These are phyloP conservation scores for Pteronotus mesoamericanus DNA, from an alignment of 2,797 vertebrate species.

Conservation along the genomic window DNA sequence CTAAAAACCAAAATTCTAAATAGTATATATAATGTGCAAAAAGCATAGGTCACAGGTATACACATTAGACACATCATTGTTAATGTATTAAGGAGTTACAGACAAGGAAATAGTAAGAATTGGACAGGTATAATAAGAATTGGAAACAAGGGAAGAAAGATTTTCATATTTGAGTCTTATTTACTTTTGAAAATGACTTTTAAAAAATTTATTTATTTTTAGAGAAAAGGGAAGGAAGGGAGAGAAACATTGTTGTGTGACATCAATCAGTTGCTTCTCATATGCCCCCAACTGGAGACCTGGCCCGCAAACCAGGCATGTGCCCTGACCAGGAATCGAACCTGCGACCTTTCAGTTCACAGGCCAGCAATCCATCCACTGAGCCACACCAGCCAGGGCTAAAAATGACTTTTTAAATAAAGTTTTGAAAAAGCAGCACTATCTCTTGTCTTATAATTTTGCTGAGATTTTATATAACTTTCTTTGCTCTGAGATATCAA, in stretches of 20 bases:
- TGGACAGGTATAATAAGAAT: neutral
- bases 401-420: neutral
- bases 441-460: neutral
- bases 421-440: neutral
- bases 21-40: neutral
- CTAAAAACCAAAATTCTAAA: neutral
- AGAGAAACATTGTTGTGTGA: too few relatives aligned
- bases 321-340: too few relatives aligned
- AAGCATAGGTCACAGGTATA: neutral
- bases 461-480: constrained; percentile 25
- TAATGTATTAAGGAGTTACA: neutral
- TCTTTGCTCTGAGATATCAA: neutral
- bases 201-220: neutral
- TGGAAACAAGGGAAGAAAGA: neutral
- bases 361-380: too few relatives aligned
- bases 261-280: too few relatives aligned
- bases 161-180: neutral
- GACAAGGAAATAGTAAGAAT: neutral
- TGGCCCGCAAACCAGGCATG: too few relatives aligned
- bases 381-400: too few relatives aligned
- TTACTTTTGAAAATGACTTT: neutral
- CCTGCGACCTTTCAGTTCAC: too few relatives aligned
- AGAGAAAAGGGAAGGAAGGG: too few relatives aligned
- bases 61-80: neutral
- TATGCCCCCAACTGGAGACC: too few relatives aligned